A percentile compares a stretch with the other conserved stretches of the same genome.
phyloP scores from a whole-genome alignment of 2,888 invertebrate genomes.

The Watsonalla binaria region DNA sequence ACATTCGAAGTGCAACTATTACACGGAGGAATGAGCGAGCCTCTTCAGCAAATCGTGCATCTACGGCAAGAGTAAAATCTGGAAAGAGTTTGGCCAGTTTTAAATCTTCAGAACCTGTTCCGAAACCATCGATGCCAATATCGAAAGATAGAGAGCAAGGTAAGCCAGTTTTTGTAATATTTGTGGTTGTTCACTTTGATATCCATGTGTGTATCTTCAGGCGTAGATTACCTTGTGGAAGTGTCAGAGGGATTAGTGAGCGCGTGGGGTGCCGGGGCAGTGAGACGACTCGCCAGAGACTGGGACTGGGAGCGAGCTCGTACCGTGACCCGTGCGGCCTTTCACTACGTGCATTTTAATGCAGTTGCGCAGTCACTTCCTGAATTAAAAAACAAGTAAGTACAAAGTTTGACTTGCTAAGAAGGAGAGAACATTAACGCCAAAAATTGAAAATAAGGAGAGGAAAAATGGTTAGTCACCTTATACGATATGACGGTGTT shows the following conservation, averaged over 20 bases:
- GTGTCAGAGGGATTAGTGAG: constrained; percentile 90
- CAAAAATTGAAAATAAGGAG: too few relatives aligned
- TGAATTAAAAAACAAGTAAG: constrained; percentile 83
- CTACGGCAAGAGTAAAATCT: constrained; percentile 81
- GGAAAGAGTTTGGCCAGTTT: constrained; percentile 68
- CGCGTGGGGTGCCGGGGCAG: constrained; percentile 92
- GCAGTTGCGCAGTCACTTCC: constrained; percentile 85
- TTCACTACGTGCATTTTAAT: constrained; percentile 93
- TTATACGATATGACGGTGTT: too few relatives aligned
- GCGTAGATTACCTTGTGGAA: constrained; percentile 94
- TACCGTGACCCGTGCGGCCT: constrained; percentile 89
- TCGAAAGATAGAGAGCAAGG: constrained; percentile 86
- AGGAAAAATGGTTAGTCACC: too few relatives aligned
- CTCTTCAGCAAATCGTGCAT: constrained; percentile 77
- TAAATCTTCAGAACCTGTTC: constrained; percentile 72
- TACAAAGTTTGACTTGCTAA: constrained; percentile 3
- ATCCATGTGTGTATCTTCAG: constrained; percentile 42
- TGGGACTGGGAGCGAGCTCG: constrained; percentile 89
- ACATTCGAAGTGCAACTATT: constrained; percentile 73
- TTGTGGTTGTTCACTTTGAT: not conserved
- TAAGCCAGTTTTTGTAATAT: constrained; percentile 26
- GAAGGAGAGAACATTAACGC: too few relatives aligned
- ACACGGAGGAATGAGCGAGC: constrained; percentile 63
- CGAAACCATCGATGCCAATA: constrained; percentile 56
- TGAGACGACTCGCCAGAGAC: constrained; percentile 87